These are phyloP conservation scores for Trematocara zebra DNA, from an alignment of 2,113 vertebrate species.

Conservation along the genomic window DNA sequence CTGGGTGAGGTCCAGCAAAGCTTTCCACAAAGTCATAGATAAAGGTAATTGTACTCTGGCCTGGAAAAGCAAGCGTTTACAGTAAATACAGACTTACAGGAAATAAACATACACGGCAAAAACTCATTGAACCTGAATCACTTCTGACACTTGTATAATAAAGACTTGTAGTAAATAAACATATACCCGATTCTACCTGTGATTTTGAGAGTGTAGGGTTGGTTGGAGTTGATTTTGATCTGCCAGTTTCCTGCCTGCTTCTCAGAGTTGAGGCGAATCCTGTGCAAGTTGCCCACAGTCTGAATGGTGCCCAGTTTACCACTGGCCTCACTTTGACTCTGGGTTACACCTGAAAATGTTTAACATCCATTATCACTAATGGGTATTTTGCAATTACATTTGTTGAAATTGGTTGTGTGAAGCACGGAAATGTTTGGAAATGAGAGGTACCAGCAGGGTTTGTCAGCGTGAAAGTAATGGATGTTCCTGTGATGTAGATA, in stretches of 20 bases:
- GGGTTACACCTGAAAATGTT: conserved; percentile 44
- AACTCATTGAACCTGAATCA: background rate
- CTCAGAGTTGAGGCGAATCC: conserved; percentile 36
- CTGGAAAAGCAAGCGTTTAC: conserved; percentile 22
- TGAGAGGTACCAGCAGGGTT: conserved; percentile 51
- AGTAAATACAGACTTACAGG: background rate
- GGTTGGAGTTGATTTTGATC: conserved; percentile 40
- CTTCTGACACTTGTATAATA: background rate
- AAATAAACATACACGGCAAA: background rate
- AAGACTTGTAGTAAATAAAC: background rate
- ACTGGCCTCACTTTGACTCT: conserved; percentile 15
- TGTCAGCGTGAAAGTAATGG: conserved; percentile 51
- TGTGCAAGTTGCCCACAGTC: conserved; percentile 62
- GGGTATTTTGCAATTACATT: background rate
- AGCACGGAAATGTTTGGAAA: background rate
- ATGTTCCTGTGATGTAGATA: conserved; percentile 64
- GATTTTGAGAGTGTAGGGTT: conserved; percentile 67
- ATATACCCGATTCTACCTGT: conserved; percentile 47
- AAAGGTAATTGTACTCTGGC: conserved; percentile 68
- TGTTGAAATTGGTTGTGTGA: background rate
- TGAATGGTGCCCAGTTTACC: conserved; percentile 59
- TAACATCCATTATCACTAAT: background rate
- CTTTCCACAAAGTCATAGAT: conserved; percentile 72
- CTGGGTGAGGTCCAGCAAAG: conserved; percentile 69
- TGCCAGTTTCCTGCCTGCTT: conserved; percentile 50